Base-by-base conservation (phyloP, 1,140 invertebrate species). In the Agrypnia vestita region DNA sequence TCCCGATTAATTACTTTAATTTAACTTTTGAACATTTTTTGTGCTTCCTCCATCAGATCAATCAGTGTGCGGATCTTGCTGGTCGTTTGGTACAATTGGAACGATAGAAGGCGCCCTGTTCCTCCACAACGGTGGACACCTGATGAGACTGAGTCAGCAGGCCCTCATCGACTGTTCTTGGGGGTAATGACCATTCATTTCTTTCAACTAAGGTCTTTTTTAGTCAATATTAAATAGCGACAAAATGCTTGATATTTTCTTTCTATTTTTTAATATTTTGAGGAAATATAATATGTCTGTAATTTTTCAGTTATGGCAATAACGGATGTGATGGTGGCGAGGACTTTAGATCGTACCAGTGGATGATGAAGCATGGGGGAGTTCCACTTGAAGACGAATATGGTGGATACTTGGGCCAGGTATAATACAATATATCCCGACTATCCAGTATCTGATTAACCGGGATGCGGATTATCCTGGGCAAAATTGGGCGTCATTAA, bases 241-340 rank as follows among this genome's bases (percentile, higher is more conserved):
- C n/a, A n/a, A n/a, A n/a, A n/a, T n/a, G n/a, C n/a, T n/a, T 35
- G 6, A 35, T 35, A 35, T 35, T 35, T 35, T 35, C 25, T 35
- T 35, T 51, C 11, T 51, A 51, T 3, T 51, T 51, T 3, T 4
- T 3, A 4, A 51, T 4, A 13, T 51, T 13, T 51, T 15, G 11
- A 1, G 9, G 1, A 61, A 61, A 61, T 61, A 61, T n/a, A 61
- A n/a, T n/a, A 3, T 15, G 17, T n/a, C 4, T 3, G 3, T 15
- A 0, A 17, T 25, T 79, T 79, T 69, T 44, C 67, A 92, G 91
- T 79, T 96, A 92, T 86, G 96, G 97, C 17, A 98, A 99, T 88
- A 98, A 99, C 89, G 98, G 96, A 3, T 99, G 97, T 88, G 97
- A 99, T 90, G 97, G 97, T 21, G 97, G 97, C 64, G 96, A 98